phyloP scores from a whole-genome alignment of 1,140 invertebrate species.

The Megalonaias nervosa region DNA sequence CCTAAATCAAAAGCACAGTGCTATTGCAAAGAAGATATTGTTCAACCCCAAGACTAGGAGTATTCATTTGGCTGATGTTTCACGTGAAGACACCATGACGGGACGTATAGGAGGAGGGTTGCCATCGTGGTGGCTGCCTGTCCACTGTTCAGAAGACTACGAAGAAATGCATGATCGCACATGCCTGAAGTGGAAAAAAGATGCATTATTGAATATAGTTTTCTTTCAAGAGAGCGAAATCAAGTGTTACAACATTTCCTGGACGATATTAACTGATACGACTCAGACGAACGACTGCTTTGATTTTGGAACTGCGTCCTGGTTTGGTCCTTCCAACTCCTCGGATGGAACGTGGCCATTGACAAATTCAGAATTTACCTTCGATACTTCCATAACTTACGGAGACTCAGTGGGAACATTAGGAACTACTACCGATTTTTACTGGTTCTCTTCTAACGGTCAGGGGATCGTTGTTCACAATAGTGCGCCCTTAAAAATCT shows the following conservation, averaged over 20 bases:
- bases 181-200: conserved; percentile 57
- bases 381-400: conserved; percentile 38
- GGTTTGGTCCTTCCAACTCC: conserved; percentile 61
- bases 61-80: conserved; percentile 41
- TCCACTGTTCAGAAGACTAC: conserved; percentile 51
- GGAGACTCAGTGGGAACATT: conserved; percentile 49
- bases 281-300: conserved; percentile 59
- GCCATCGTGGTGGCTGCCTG: conserved; percentile 57
- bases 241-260: conserved; percentile 63
- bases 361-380: conserved; percentile 38
- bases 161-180: conserved; percentile 44
- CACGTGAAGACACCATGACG: conserved; percentile 36
- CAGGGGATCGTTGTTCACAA: conserved; percentile 60
- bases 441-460: conserved; percentile 67
- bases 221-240: conserved; percentile 38
- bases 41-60: conserved; percentile 46
- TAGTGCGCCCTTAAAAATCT: conserved; percentile 57
- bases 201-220: conserved; percentile 50
- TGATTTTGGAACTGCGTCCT: conserved; percentile 47
- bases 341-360: conserved; percentile 47
- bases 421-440: conserved; percentile 55
- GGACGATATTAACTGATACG: conserved; percentile 46
- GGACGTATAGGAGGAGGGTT: conserved; percentile 51
- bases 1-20: conserved; percentile 35
- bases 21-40: conserved; percentile 53